These are phyloP conservation scores for Odontamblyopus rebecca DNA, from an alignment of 2,797 vertebrate species.

Conservation along the genomic window DNA sequence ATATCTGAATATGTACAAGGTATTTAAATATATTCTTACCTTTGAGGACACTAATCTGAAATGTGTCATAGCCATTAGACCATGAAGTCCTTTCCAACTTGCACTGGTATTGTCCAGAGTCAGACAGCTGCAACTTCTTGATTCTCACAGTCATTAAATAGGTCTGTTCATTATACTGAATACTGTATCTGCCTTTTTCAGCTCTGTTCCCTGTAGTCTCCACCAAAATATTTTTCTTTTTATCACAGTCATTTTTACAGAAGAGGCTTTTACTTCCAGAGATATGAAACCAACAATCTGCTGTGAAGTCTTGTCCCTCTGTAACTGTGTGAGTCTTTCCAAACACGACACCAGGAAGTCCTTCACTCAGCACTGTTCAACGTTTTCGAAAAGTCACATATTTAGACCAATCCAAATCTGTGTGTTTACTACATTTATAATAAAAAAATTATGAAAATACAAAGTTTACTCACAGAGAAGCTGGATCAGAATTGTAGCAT, in stretches of 20 bases:
- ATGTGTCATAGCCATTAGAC: not conserved
- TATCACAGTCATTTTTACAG: not conserved
- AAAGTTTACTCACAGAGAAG: too few relatives aligned
- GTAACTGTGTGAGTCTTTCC: not conserved
- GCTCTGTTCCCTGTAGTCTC: not conserved
- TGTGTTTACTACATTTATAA: too few relatives aligned
- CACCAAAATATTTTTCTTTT: not conserved
- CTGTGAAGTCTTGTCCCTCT: not conserved
- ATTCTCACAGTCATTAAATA: not conserved
- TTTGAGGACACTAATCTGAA: not conserved
- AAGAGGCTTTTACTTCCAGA: not conserved
- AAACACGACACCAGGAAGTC: not conserved
- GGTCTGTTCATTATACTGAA: not conserved
- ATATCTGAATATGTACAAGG: too few relatives aligned
- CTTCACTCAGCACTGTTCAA: not conserved
- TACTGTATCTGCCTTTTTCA: not conserved
- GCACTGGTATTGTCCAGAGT: slow-evolving; percentile 2
- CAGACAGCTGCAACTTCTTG: not conserved
- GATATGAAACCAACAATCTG: not conserved
- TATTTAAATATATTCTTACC: not conserved
- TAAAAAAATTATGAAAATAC: too few relatives aligned
- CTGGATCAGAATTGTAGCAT: too few relatives aligned
- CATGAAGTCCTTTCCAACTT: not conserved
- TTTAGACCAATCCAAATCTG: too few relatives aligned
- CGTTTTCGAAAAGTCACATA: not conserved